Percentiles rank a stretch among this genome's conserved stretches.
These are phyloP conservation scores for Drosophila orena DNA, from an alignment of 1,140 invertebrate genomes.

Conservation along the genomic window DNA sequence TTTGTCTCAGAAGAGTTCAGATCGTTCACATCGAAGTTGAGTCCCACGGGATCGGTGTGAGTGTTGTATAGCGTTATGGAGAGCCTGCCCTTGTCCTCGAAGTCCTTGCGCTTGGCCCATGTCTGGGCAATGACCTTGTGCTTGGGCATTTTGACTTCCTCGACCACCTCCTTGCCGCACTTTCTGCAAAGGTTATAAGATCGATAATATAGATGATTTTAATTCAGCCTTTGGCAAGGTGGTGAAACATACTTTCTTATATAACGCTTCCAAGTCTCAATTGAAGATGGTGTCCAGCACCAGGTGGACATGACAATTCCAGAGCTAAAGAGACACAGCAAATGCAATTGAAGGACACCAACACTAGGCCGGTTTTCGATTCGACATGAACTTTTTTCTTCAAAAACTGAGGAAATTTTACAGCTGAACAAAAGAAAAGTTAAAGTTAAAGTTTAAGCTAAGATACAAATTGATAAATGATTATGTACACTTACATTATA, in stretches of 20 bases:
- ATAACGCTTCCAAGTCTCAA: constrained; percentile 93
- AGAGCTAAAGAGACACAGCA: constrained; percentile 92
- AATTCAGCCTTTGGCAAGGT: no score
- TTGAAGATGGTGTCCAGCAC: constrained; percentile 94
- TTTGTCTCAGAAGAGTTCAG: constrained; percentile 91
- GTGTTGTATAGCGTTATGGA: constrained; percentile 94
- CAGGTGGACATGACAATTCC: constrained; percentile 96
- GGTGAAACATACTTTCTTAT: constrained; percentile 88
- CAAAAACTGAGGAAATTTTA: constrained; percentile 86
- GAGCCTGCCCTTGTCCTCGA: constrained; percentile 92
- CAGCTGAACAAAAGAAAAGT: constrained; percentile 84
- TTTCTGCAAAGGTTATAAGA: constrained; percentile 85
- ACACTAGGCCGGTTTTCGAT: constrained; percentile 91
- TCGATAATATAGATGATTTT: not conserved
- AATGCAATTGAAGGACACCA: constrained; percentile 91
- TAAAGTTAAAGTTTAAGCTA: not conserved
- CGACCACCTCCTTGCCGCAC: constrained; percentile 89
- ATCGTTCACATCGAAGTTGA: constrained; percentile 90
- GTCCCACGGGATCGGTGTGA: constrained; percentile 94
- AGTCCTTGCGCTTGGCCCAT: constrained; percentile 94
- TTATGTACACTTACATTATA: constrained; percentile 90
- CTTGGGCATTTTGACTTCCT: constrained; percentile 91
- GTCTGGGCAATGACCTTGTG: constrained; percentile 96
- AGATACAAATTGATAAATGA: not conserved
- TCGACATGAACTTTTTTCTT: constrained; percentile 86